Base-by-base conservation (phyloP, 2,113 vertebrate species). In the Nannospalax galili region DNA sequence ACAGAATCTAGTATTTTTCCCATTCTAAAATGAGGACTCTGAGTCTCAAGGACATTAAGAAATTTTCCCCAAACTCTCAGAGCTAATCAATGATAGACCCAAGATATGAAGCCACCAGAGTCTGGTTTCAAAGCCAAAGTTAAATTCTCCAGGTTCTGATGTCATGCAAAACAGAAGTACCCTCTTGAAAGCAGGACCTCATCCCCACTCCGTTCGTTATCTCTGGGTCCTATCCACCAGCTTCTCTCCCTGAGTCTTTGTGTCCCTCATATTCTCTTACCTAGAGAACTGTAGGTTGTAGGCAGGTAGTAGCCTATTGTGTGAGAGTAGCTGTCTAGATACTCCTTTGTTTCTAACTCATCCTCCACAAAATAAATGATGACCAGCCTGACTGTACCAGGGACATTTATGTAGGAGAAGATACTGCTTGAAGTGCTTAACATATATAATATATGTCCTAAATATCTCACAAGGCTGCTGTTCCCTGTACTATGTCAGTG, bases 291-390 rank as follows among this genome's bases (percentile, higher is more conserved):
- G 8, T 75, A 30, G 82, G 11, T 35, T 24, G 3, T 52, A 16
- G 62, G 28, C 10, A 84, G 64, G 62, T 30, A 30, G 3, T 87
- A 32, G 16, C 20, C 10, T 1, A 30, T 82, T 60, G 30, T 19
- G n/a, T 77, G 30, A 7, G 42, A 52, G 5, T 67, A 37, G 6
- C 52, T 91, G 28, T 78, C 86, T 90, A 67, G 80, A 77, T 85
- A 58, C 11, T 89, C 40, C 73, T 56, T 90, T 79, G 48, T 77
- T 81, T 82, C 60, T 40, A 58, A 24, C 70, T 95, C 11, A n/a
- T 73, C 37, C 79, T 90, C 88, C n/a, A 73, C 37, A 92, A 37
- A 85, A 82, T 93, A 60, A 89, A 42, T 69, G 78, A 8, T 77
- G 62, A 65, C 22, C 32, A 64, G 37, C 17, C n/a, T 65, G 67